Base-by-base conservation (phyloP, 1,140 invertebrate genomes). In the Tribolium castaneum region DNA sequence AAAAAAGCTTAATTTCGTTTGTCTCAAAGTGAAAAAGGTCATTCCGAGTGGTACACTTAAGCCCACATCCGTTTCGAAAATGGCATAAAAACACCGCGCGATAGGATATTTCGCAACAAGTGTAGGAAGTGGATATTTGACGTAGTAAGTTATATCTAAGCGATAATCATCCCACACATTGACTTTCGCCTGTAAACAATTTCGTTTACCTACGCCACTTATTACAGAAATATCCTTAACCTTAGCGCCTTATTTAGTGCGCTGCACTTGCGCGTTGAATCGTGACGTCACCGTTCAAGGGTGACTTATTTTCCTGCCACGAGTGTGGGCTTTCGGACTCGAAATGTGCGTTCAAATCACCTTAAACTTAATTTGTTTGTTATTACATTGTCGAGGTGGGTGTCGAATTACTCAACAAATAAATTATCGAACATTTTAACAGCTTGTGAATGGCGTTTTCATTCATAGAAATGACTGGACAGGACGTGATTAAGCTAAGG, bases 91-190 rank as follows among this genome's bases (percentile, higher is more conserved):
- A 73, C 45, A 25, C 49, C 70, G 14, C 50, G 71, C 49, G 71
- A 73, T 73, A 73, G 71, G 71, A 73, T 73, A 73, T 73, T 73
- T 73, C 71, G 71, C 71, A 70, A 77, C n/a, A 49, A 78, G 71
- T 78, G 78, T 79, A 79, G 78, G 78, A 79, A 79, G 78, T 76
- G 62, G 56, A 76, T 62, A 70, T 76, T 76, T 76, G 78, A 79
- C 73, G 73, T 76, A 79, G 54, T 56, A 71, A 56, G 22, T 79
- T 79, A 75, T 66, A 75, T 72, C 70, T 72, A 52, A 79, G 62
- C 50, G 78, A 79, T 79, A 72, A 70, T 59, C 78, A 71, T 49
- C 78, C 78, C 62, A 79, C 78, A 51, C 66, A 71, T 73, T 66
- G 30, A 79, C 78, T 79, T 79, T 79, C 74, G 74, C 73, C 49